Percentiles rank a stretch among this genome's conserved stretches.
Evolutionary conservation across 2,888 invertebrate genomes (phyloP).

Genomic region (Ophion ventricosus): DNA sequence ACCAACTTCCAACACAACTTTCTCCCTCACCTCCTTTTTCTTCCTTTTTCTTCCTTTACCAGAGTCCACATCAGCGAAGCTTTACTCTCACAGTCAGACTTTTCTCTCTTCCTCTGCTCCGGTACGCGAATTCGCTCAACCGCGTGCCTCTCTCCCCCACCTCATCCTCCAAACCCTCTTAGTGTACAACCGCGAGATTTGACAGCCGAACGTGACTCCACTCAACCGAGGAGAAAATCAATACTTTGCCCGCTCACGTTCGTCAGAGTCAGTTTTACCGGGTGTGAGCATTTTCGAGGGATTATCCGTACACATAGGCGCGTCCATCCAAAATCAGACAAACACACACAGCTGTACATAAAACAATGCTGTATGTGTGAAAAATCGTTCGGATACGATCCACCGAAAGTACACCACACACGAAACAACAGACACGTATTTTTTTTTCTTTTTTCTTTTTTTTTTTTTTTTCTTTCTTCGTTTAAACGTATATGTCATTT

Average conservation of each 20-base stretch:
- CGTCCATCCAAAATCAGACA: conserved; percentile 16
- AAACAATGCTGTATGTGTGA: neutral
- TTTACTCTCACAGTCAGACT: conserved; percentile 13
- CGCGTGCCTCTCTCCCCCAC: conserved; percentile 55
- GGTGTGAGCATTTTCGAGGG: conserved; percentile 47
- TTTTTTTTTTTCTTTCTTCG: too few relatives aligned
- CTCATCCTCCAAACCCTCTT: conserved; percentile 39
- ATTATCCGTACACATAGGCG: neutral
- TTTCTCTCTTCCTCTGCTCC: conserved; percentile 53
- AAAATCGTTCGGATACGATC: neutral
- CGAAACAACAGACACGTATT: neutral
- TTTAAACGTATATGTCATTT: too few relatives aligned
- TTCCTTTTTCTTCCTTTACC: conserved; percentile 58
- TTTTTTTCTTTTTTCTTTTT: too few relatives aligned
- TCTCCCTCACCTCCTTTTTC: conserved; percentile 57
- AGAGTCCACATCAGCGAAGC: conserved; percentile 41
- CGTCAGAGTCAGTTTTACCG: conserved; percentile 60
- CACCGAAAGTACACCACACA: neutral
- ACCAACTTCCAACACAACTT: conserved; percentile 60
- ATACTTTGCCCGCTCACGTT: conserved; percentile 60
- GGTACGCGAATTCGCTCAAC: conserved; percentile 62
- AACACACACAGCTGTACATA: neutral
- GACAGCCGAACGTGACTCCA: conserved; percentile 77
- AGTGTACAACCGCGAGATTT: conserved; percentile 72
- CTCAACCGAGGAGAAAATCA: conserved; percentile 66